These are phyloP conservation scores for Metaphire vulgaris DNA, from an alignment of 1,140 invertebrate species.

Conservation along the genomic window DNA sequence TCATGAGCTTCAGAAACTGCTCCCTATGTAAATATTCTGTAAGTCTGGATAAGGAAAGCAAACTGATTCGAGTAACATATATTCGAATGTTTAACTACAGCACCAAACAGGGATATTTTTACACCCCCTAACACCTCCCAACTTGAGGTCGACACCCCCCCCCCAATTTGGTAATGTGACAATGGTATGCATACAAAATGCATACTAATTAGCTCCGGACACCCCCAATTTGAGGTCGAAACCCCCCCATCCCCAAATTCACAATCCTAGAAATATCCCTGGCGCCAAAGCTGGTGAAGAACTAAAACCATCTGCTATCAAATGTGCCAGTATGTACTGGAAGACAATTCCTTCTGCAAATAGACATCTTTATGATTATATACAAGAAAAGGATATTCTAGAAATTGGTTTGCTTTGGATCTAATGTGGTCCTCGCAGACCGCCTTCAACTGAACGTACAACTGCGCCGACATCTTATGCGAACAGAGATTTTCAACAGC, in stretches of 20 bases:
- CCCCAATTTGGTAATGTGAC: too few species aligned
- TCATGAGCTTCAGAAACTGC: conserved; percentile 87
- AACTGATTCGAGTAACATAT: background rate
- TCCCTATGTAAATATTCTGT: conserved; percentile 78
- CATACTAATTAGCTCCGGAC: too few species aligned
- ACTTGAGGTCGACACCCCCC: too few species aligned
- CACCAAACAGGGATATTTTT: too few species aligned
- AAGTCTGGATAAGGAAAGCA: conserved; percentile 10
- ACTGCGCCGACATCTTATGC: conserved; percentile 83
- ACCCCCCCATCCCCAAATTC: background rate
- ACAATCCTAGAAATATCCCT: too few species aligned
- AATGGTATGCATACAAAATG: too few species aligned
- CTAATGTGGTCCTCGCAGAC: conserved; percentile 83
- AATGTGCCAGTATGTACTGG: background rate
- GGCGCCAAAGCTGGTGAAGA: background rate
- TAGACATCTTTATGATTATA: too few species aligned
- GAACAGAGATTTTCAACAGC: conserved; percentile 97
- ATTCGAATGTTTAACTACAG: background rate
- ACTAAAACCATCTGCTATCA: background rate
- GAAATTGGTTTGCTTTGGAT: conserved; percentile 79
- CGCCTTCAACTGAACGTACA: conserved; percentile 76
- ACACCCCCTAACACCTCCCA: too few species aligned
- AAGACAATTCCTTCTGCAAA: background rate
- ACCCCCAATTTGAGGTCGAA: background rate
- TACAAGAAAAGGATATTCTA: conserved; percentile 61